Conservation (phyloP, 37 sponge, comb jelly and placozoan species). For the Haliclona indistincta region DNA sequence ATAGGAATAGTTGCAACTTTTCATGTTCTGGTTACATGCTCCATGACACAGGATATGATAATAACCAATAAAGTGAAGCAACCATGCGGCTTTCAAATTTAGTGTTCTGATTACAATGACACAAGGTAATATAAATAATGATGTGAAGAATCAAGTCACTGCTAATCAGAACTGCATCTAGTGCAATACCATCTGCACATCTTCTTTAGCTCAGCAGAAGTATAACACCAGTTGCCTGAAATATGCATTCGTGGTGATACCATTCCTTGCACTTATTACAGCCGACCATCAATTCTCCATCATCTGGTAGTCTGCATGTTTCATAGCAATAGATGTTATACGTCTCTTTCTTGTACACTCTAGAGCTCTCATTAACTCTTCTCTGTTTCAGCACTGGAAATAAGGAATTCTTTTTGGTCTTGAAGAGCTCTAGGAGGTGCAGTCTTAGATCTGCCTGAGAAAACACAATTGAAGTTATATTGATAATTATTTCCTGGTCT, state of each 20-base stretch:
- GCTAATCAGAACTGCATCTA: no score
- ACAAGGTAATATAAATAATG: no score
- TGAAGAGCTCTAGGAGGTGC: conserved; percentile 7
- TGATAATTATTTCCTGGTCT: conserved; percentile 5
- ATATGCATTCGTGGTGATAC: conserved; percentile 33
- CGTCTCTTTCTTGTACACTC: conserved; percentile 16
- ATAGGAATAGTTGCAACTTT: no score
- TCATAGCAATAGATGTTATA: conserved; percentile 30
- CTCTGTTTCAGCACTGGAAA: conserved; percentile 30
- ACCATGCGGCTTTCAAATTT: no score
- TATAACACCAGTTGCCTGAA: no score
- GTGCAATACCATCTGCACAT: no score
- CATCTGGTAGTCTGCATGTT: conserved; percentile 44
- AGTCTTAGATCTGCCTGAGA: not conserved
- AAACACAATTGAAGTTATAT: conserved; percentile 16
- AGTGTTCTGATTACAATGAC: no score
- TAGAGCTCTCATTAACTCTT: not conserved
- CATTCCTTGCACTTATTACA: conserved; percentile 42
- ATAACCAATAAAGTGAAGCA: no score
- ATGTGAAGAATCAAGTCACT: no score
- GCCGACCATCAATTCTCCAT: conserved; percentile 17
- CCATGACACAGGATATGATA: no score
- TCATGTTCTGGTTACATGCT: no score
- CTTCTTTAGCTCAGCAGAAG: no score
- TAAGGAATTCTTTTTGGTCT: not conserved